Percentiles rank a stretch among this genome's conserved stretches.
Evolutionary conservation across 2,113 vertebrate genomes (phyloP).

Genomic region (Puntigrus tetrazona): DNA sequence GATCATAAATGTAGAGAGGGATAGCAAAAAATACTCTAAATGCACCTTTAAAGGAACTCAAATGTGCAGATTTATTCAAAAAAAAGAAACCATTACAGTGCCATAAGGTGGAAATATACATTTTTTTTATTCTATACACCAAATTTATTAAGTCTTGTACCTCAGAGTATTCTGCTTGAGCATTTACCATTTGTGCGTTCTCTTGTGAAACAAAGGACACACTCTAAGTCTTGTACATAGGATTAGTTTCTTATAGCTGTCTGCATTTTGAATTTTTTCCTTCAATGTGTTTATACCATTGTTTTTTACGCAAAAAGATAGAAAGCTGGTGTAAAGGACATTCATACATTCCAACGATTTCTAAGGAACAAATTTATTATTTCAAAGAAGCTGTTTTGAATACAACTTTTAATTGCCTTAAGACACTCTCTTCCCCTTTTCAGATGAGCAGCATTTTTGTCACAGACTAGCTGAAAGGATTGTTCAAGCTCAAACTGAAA

Average conservation of each 20-base stretch:
- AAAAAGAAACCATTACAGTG: constrained; percentile 39
- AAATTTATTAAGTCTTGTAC: constrained; percentile 44
- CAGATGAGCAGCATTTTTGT: constrained; percentile 45
- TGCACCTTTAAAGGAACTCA: constrained; percentile 43
- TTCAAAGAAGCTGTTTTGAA: constrained; percentile 49
- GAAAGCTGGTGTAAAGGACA: constrained; percentile 49
- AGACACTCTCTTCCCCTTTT: constrained; percentile 48
- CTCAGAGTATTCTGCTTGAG: constrained; percentile 45
- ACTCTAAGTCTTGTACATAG: constrained; percentile 54
- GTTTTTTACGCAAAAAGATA: constrained; percentile 48
- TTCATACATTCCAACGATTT: constrained; percentile 63
- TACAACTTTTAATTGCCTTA: constrained; percentile 61
- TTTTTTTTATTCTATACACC: constrained; percentile 36
- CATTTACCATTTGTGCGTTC: constrained; percentile 43
- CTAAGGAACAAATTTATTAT: constrained; percentile 46
- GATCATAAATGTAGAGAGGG: constrained; percentile 42
- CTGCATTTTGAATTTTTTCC: constrained; percentile 42
- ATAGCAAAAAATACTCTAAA: constrained; percentile 42
- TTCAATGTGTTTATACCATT: constrained; percentile 46
- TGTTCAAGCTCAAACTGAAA: constrained; percentile 11
- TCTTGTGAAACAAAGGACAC: constrained; percentile 26
- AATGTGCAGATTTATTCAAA: constrained; percentile 1
- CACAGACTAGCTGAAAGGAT: constrained; percentile 24
- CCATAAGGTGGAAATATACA: constrained; percentile 45
- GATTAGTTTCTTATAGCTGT: constrained; percentile 45